A percentile compares a stretch with the other conserved stretches of the same genome.
These are phyloP conservation scores for Takifugu rubripes DNA, from an alignment of 2,797 vertebrate species.

Conservation along the genomic window DNA sequence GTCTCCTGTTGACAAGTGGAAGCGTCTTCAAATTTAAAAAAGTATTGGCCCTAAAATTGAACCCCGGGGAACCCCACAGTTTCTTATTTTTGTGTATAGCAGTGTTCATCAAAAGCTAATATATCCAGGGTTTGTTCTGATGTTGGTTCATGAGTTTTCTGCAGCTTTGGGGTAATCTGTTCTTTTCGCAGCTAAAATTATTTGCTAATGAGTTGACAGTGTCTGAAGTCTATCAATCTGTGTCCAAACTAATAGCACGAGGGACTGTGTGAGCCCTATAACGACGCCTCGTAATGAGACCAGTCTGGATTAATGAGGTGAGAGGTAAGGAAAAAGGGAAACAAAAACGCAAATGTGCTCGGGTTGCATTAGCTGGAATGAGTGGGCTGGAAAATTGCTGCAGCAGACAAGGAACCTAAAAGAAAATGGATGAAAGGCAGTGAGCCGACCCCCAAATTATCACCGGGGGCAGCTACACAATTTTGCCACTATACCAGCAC, in stretches of 20 bases:
- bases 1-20: too few species aligned
- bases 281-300: constrained; percentile 46
- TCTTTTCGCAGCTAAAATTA: neutral
- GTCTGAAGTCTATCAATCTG: constrained; percentile 7
- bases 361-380: constrained; percentile 53
- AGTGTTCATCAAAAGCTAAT: constrained; percentile 37
- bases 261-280: constrained; percentile 35
- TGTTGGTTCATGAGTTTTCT: neutral
- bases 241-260: constrained; percentile 37
- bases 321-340: constrained; percentile 6
- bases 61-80: too few species aligned
- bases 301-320: constrained; percentile 17
- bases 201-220: neutral
- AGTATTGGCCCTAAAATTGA: too few species aligned
- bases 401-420: constrained; percentile 7
- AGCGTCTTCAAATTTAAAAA: too few species aligned
- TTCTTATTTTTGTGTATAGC: too few species aligned
- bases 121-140: constrained; percentile 17
- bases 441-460: too few species aligned
- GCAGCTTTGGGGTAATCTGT: neutral
- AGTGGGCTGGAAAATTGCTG: constrained; percentile 31
- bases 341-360: constrained; percentile 14
- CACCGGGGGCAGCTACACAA: too few species aligned
- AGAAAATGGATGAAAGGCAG: constrained; percentile 13
- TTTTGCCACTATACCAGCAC: neutral